These are phyloP conservation scores for Chrosomus eos DNA, from an alignment of 2,797 vertebrate species.

Conservation along the genomic window DNA sequence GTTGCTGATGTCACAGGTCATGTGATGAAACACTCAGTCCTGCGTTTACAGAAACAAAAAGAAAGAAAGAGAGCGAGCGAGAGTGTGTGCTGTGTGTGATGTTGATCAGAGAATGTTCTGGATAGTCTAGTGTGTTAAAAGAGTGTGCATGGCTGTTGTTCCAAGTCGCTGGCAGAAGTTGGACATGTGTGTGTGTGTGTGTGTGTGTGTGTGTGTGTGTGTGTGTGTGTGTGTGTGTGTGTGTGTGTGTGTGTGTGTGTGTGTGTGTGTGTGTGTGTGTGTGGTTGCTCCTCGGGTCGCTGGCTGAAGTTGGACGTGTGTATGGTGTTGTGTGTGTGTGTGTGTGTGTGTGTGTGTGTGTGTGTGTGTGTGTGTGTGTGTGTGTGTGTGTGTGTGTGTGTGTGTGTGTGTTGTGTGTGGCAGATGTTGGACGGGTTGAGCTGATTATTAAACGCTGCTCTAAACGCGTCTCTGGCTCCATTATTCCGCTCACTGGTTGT, in stretches of 20 bases:
- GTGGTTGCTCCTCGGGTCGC: too few species aligned
- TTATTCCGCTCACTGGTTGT: slow-evolving; percentile 84
- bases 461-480: slow-evolving; percentile 74
- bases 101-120: not conserved
- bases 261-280: slow-evolving; percentile 70
- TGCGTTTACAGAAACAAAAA: not conserved
- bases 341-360: slow-evolving; percentile 69
- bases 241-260: slow-evolving; percentile 67
- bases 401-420: slow-evolving; percentile 61
- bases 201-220: slow-evolving; percentile 71
- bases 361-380: slow-evolving; percentile 72
- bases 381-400: slow-evolving; percentile 69
- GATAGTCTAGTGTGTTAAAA: slow-evolving; percentile 73
- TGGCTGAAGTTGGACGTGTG: slow-evolving; percentile 56
- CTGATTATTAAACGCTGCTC: slow-evolving; percentile 77
- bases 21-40: not conserved
- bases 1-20: not conserved
- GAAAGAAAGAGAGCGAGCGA: too few species aligned
- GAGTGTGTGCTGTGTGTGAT: not conserved
- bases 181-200: slow-evolving; percentile 64
- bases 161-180: slow-evolving; percentile 79
- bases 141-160: not conserved
- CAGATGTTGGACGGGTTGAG: slow-evolving; percentile 72
- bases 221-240: slow-evolving; percentile 43
- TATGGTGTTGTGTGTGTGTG: slow-evolving; percentile 78